phyloP scores from a whole-genome alignment of 2,888 invertebrate genomes.

The Volucella bombylans region DNA sequence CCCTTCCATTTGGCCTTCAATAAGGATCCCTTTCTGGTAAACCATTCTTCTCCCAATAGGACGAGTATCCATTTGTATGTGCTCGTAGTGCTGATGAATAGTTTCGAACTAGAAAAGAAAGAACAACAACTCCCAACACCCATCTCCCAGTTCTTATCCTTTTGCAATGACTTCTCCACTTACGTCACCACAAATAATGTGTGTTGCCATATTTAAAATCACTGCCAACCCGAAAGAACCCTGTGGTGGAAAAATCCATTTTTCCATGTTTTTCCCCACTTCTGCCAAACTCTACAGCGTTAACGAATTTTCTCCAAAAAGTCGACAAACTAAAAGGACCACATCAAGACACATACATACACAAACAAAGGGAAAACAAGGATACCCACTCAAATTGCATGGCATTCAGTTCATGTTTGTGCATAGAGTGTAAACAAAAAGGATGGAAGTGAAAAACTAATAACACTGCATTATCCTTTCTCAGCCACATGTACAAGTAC shows the following conservation, averaged over 20 bases:
- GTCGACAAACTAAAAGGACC: too few relatives aligned
- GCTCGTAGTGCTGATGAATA: constrained; percentile 42
- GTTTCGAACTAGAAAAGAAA: background rate
- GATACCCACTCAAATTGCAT: background rate
- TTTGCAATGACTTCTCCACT: too few relatives aligned
- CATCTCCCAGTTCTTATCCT: too few relatives aligned
- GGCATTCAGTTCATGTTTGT: too few relatives aligned
- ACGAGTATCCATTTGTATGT: background rate
- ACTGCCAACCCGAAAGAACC: constrained; percentile 1
- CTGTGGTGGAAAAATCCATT: constrained; percentile 36
- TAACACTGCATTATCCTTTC: constrained; percentile 58
- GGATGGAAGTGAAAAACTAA: constrained; percentile 44
- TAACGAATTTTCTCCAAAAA: constrained; percentile 26
- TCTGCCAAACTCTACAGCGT: constrained; percentile 29
- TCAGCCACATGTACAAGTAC: constrained; percentile 33
- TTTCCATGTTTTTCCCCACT: constrained; percentile 29
- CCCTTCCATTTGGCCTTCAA: too few relatives aligned
- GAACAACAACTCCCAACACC: too few relatives aligned
- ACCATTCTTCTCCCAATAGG: too few relatives aligned
- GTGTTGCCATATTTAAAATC: constrained; percentile 31
- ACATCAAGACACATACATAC: too few relatives aligned
- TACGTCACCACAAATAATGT: constrained; percentile 51
- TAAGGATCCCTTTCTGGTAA: too few relatives aligned
- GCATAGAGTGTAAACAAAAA: constrained; percentile 19
- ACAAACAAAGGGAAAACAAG: background rate